phyloP scores from a whole-genome alignment of 2,888 invertebrate genomes.

The Linyphia triangularis region DNA sequence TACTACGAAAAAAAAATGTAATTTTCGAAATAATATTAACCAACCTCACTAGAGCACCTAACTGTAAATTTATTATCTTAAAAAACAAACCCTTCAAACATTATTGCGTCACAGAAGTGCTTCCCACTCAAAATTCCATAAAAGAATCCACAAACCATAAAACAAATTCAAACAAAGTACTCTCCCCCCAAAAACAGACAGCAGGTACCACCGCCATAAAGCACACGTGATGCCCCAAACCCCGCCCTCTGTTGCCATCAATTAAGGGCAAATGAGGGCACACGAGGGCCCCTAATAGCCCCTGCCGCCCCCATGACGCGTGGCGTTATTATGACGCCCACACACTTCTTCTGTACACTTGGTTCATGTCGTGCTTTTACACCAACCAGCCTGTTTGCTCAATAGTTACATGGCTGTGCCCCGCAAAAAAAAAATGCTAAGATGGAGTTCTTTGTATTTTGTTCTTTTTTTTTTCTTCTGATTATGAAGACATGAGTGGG shows the following conservation, averaged over 20 bases:
- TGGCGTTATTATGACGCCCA: slow-evolving; percentile 59
- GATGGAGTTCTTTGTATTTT: not conserved
- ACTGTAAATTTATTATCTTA: not conserved
- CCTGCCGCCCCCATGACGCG: slow-evolving; percentile 39
- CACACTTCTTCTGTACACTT: not conserved
- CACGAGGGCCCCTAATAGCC: slow-evolving; percentile 21
- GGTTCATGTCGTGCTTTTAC: not conserved
- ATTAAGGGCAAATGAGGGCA: slow-evolving; percentile 66
- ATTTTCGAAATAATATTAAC: too few species aligned
- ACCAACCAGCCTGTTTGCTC: slow-evolving; percentile 13
- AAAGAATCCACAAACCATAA: slow-evolving; percentile 18
- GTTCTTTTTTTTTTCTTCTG: slow-evolving; percentile 31
- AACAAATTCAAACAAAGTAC: slow-evolving; percentile 4
- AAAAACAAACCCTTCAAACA: not conserved
- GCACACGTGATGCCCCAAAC: not conserved
- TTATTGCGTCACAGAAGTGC: slow-evolving; percentile 16
- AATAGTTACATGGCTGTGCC: slow-evolving; percentile 10
- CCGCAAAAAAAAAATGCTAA: not conserved
- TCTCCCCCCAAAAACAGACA: slow-evolving; percentile 15
- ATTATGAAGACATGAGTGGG: not conserved
- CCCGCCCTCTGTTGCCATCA: slow-evolving; percentile 41
- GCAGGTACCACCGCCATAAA: slow-evolving; percentile 40
- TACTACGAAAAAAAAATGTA: too few species aligned
- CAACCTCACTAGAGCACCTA: too few species aligned
- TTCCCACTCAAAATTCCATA: slow-evolving; percentile 25